Evolutionary conservation across 2,797 vertebrate species (phyloP), one percentile per base, ranked within the genome.

Genomic region (Zalophus californianus): DNA sequence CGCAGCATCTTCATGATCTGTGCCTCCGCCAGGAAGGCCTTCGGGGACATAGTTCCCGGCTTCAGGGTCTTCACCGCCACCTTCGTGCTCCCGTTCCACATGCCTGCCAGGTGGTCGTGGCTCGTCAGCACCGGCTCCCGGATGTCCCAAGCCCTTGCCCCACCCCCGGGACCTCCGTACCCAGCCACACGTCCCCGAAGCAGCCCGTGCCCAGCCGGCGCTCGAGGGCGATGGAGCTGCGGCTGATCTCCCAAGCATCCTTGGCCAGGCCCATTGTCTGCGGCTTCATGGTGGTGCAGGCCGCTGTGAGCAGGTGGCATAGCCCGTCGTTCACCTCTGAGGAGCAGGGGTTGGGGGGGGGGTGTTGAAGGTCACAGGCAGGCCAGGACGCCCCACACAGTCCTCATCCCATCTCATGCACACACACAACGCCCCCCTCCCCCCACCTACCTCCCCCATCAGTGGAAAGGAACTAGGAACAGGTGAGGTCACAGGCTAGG

Each of bases 1-100:
- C 99, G 99, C 92, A 99, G 99, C 95, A 99, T 98, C 98, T 99
- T 99, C 99, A 99, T 99, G 98, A 99, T 99, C 99, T 99, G 99
- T 44, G 99, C 99, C 98, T 99, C 99, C 98, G 99, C 99, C 98
- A 99, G 99, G 99, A 99, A 99, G 79, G 99, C 99, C 98, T 99
- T 99, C 0, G 99, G 99, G 52, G 99, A 99, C 99, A 99, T 99
- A 96, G 99, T 99, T 96, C 99, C 99, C 0, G 99, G 99, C 98
- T 99, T 99, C 98, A 99, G 98, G 0, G 99, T 99, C 99, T 99
- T 99, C 98, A 99, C 99, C 0, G 99, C 99, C 97, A 99, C 99
- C 98, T 99, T 99, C 0, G 99, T 99, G 98, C 99, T 99, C 97
- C 99, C 99, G 1, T 99, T 99, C 99, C 99, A 99, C 14, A 99